These are phyloP conservation scores for Bugula neritina DNA, from an alignment of 2,888 invertebrate genomes.

Conservation along the genomic window DNA sequence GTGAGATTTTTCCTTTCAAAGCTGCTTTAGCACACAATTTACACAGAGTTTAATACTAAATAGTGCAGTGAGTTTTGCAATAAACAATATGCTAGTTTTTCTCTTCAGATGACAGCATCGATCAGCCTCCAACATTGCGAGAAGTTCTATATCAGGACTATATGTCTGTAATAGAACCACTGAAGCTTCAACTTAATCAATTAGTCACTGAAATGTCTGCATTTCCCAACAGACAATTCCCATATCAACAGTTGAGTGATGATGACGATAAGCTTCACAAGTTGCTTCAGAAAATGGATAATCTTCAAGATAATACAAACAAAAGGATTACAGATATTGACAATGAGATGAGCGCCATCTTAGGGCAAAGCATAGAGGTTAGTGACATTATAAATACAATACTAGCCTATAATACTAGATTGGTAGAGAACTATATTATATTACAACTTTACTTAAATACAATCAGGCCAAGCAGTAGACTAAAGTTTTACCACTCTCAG, in stretches of 20 bases:
- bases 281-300: not conserved
- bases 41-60: no score
- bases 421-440: no score
- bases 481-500: no score
- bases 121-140: constrained; percentile 8
- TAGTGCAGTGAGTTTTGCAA: no score
- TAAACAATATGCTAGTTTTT: no score
- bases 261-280: not conserved
- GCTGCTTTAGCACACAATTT: no score
- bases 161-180: constrained; percentile 17
- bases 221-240: not conserved
- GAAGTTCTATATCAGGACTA: constrained; percentile 23
- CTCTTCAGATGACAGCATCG: no score
- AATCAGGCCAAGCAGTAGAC: no score
- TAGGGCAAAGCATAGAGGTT: not conserved
- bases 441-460: no score
- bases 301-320: not conserved
- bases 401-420: no score
- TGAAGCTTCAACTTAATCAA: not conserved
- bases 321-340: not conserved
- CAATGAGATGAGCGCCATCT: not conserved
- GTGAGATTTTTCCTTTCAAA: no score
- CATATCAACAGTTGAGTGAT: not conserved
- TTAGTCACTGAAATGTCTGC: not conserved
- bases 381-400: not conserved